phyloP scores from a whole-genome alignment of 92 coral and sea anemone species.

The Umimayanthus kanabou region DNA sequence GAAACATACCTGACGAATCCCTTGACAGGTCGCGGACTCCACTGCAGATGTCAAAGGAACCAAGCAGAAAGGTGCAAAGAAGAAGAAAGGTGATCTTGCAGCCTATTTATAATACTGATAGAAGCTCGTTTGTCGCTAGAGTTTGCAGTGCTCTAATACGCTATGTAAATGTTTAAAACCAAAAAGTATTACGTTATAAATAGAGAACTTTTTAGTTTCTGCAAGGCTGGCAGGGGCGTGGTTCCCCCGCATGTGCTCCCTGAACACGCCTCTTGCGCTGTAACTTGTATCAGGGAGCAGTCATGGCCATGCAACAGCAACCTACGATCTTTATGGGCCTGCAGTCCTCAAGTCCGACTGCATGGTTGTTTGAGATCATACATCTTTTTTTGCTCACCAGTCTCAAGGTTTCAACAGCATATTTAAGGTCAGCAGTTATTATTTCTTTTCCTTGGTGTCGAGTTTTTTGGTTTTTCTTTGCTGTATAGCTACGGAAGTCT shows the following conservation, averaged over 20 bases:
- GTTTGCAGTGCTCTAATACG: background rate
- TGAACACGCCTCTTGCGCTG: background rate
- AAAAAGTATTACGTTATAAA: too few species aligned
- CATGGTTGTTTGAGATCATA: conserved; percentile 74
- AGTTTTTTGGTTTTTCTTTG: background rate
- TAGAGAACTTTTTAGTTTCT: background rate
- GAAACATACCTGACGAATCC: background rate
- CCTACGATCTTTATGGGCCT: conserved; percentile 75
- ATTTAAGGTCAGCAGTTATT: background rate
- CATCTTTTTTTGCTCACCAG: conserved; percentile 37
- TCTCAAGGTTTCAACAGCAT: background rate
- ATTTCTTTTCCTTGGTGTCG: background rate
- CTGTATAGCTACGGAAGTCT: too few species aligned
- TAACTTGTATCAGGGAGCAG: conserved; percentile 3
- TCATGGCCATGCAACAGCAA: conserved; percentile 70
- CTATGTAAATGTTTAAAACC: background rate
- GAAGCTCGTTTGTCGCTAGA: too few species aligned
- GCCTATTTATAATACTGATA: background rate
- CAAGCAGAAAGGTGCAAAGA: conserved; percentile 32
- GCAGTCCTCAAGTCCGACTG: conserved; percentile 61
- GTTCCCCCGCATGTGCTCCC: conserved; percentile 11
- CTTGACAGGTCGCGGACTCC: conserved; percentile 22
- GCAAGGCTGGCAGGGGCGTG: background rate
- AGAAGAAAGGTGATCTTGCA: conserved; percentile 22
- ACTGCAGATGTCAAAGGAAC: conserved; percentile 6